Conservation (phyloP, 2,113 vertebrate genomes). For the Thalassoma bifasciatum region DNA sequence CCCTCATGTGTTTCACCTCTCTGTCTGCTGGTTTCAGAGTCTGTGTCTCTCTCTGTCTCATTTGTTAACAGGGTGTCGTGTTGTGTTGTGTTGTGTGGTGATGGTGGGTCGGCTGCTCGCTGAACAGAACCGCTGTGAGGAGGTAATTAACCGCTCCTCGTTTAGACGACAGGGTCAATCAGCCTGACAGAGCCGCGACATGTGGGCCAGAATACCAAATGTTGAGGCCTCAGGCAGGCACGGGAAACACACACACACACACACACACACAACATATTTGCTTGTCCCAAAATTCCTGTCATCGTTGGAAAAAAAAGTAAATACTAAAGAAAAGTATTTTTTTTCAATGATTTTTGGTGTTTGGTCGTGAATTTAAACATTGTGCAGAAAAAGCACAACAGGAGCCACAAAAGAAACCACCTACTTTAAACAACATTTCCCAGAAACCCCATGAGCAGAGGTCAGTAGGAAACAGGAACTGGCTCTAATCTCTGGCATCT, state of each 20-base stretch:
- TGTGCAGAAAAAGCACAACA: conserved; percentile 13
- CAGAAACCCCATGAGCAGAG: conserved; percentile 2
- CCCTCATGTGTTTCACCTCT: too few species aligned
- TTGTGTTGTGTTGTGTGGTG: conserved; percentile 59
- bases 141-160: conserved; percentile 70
- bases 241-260: too few species aligned
- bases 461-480: background rate
- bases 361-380: background rate
- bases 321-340: conserved; percentile 12
- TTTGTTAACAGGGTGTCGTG: conserved; percentile 61
- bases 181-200: conserved; percentile 56
- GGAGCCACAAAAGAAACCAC: conserved; percentile 42
- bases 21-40: background rate
- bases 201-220: conserved; percentile 57
- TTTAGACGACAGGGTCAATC: conserved; percentile 74
- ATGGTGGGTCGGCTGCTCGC: conserved; percentile 53
- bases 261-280: too few species aligned
- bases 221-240: conserved; percentile 8
- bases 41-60: too few species aligned
- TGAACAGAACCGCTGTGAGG: conserved; percentile 59
- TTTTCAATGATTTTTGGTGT: conserved; percentile 20
- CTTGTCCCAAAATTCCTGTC: conserved; percentile 17
- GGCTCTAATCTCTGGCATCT: background rate
- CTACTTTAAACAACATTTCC: background rate
- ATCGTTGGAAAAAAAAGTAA: background rate